Conservation (phyloP, 1,140 invertebrate species). For the Sinonovacula constricta region DNA sequence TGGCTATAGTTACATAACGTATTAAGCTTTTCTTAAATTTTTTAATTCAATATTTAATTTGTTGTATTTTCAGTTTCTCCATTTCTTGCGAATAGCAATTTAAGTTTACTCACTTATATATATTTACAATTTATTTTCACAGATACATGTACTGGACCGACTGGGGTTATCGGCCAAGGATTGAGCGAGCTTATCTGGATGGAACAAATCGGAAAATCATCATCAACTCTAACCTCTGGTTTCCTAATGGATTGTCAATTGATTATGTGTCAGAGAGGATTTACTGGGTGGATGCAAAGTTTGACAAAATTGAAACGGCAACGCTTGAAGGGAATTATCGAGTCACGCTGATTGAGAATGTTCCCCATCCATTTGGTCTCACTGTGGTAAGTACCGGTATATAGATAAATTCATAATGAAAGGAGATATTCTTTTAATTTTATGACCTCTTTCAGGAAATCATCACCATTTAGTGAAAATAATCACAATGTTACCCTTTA, state of each 20-base stretch:
- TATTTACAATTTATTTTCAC: conserved; percentile 12
- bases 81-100: too few relatives aligned
- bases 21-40: too few relatives aligned
- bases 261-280: conserved; percentile 98
- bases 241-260: conserved; percentile 96
- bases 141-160: conserved; percentile 95
- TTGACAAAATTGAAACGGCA: conserved; percentile 92
- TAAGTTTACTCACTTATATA: too few relatives aligned
- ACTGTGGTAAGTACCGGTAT: conserved; percentile 87
- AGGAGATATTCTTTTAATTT: too few relatives aligned
- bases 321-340: conserved; percentile 90
- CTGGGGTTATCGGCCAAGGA: conserved; percentile 98
- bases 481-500: too few relatives aligned
- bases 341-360: conserved; percentile 84
- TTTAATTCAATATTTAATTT: too few relatives aligned
- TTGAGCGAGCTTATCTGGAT: conserved; percentile 97
- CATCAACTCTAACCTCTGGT: conserved; percentile 96
- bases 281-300: conserved; percentile 98
- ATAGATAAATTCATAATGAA: too few relatives aligned
- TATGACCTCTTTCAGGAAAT: too few relatives aligned
- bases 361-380: conserved; percentile 98
- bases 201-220: conserved; percentile 92
- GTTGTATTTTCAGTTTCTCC: too few relatives aligned
- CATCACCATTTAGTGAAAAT: too few relatives aligned
- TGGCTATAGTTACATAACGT: too few relatives aligned